A percentile compares a stretch with the other conserved stretches of the same genome.
phyloP scores from a whole-genome alignment of 2,797 vertebrate species.

The Crocodylus rhombifer region DNA sequence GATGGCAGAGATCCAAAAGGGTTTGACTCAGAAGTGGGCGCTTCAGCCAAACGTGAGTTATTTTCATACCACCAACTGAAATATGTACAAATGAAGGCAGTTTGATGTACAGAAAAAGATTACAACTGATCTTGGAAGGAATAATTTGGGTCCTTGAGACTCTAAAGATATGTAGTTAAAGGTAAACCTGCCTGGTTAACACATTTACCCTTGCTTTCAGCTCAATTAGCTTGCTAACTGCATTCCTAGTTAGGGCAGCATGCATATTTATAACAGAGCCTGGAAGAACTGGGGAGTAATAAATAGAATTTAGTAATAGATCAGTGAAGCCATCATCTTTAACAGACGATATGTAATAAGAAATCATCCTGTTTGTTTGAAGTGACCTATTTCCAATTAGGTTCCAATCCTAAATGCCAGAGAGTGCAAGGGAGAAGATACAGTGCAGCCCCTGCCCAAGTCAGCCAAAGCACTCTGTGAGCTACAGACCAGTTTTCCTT shows the following conservation, averaged over 20 bases:
- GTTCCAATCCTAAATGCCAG: background rate
- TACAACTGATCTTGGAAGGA: background rate
- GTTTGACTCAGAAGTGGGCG: slow-evolving; percentile 31
- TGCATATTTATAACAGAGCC: fast-evolving
- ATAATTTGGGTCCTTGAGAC: background rate
- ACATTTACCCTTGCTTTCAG: background rate
- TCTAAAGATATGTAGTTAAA: background rate
- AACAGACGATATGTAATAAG: background rate
- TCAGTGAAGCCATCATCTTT: background rate
- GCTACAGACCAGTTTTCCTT: background rate
- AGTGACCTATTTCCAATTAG: background rate
- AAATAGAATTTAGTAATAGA: background rate
- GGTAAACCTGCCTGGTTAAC: background rate
- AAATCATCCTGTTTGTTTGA: background rate
- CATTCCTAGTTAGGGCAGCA: background rate
- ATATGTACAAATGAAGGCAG: background rate
- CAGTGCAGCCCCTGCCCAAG: background rate
- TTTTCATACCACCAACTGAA: background rate
- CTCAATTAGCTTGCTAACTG: background rate
- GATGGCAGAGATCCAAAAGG: background rate
- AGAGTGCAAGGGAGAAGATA: background rate
- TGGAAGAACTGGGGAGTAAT: background rate
- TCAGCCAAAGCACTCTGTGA: background rate
- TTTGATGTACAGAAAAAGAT: background rate
- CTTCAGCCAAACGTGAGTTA: slow-evolving; percentile 9